Evolutionary conservation across 2,888 invertebrate species (phyloP).

Genomic region (Oligia strigilis): DNA sequence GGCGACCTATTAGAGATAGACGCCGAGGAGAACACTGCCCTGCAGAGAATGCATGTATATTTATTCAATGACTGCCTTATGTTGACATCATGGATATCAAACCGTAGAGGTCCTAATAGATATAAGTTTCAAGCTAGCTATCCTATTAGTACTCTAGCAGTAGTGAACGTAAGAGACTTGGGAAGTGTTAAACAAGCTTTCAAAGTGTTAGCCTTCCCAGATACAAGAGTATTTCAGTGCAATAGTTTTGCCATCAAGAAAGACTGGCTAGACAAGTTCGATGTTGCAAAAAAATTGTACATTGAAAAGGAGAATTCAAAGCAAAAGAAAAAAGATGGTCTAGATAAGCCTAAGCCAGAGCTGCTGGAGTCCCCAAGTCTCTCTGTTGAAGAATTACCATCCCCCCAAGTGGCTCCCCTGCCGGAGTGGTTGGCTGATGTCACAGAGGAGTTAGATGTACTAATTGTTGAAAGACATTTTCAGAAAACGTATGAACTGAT

Average conservation of each 20-base stretch:
- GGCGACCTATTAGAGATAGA: slow-evolving; percentile 98
- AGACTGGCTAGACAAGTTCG: slow-evolving; percentile 98
- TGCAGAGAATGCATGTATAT: slow-evolving; percentile 97
- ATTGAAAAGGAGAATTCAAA: slow-evolving; percentile 91
- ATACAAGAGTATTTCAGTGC: slow-evolving; percentile 97
- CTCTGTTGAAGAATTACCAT: slow-evolving; percentile 85
- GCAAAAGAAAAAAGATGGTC: slow-evolving; percentile 87
- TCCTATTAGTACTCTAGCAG: slow-evolving; percentile 96
- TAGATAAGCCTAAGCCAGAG: slow-evolving; percentile 84
- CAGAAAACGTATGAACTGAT: slow-evolving; percentile 97
- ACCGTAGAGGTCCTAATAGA: slow-evolving; percentile 94
- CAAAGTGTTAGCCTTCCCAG: slow-evolving; percentile 98
- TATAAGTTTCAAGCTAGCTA: slow-evolving; percentile 96
- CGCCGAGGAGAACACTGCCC: slow-evolving; percentile 95
- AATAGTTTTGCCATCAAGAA: slow-evolving; percentile 95
- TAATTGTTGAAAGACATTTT: slow-evolving; percentile 98
- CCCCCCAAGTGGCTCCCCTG: slow-evolving; percentile 82
- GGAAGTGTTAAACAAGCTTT: slow-evolving; percentile 98
- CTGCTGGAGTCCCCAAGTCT: slow-evolving; percentile 87
- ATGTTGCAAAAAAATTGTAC: slow-evolving; percentile 96
- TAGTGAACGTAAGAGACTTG: slow-evolving; percentile 97
- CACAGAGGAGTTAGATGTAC: slow-evolving; percentile 98
- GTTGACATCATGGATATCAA: slow-evolving; percentile 95
- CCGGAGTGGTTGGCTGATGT: slow-evolving; percentile 98
- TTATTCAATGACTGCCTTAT: slow-evolving; percentile 98